phyloP scores from a whole-genome alignment of 2,888 invertebrate genomes.

The Morpho helenor region DNA sequence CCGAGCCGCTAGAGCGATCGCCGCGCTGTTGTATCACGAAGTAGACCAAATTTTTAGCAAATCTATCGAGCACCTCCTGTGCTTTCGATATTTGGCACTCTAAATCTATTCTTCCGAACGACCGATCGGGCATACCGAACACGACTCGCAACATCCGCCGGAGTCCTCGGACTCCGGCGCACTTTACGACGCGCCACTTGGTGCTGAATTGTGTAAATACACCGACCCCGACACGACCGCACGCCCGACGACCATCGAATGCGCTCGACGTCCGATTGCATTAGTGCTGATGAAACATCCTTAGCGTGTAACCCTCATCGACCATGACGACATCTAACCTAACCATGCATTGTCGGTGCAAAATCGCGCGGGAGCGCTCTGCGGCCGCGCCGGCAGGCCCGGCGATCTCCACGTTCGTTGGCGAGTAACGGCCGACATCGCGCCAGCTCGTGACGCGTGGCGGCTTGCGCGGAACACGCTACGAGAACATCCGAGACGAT shows the following conservation, averaged over 20 bases:
- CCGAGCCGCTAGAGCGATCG: conserved; percentile 46
- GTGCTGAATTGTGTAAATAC: conserved; percentile 41
- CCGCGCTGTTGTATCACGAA: conserved; percentile 57
- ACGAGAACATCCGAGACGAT: no score
- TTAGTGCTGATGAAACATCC: conserved; percentile 26
- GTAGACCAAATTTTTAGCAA: conserved; percentile 66
- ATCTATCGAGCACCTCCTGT: conserved; percentile 73
- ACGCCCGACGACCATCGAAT: conserved; percentile 30
- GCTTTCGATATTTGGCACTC: conserved; percentile 74
- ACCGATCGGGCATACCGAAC: conserved; percentile 48
- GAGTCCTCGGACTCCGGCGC: conserved; percentile 40
- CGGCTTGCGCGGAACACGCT: no score
- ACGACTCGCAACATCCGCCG: conserved; percentile 41
- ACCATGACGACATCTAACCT: conserved; percentile 26
- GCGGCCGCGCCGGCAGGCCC: conserved; percentile 20
- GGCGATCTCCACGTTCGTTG: background rate
- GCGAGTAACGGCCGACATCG: background rate
- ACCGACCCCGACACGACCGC: conserved; percentile 34
- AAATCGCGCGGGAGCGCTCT: conserved; percentile 21
- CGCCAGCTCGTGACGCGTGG: no score
- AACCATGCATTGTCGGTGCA: conserved; percentile 26
- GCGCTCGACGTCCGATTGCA: conserved; percentile 29
- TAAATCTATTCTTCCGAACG: conserved; percentile 57
- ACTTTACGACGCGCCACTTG: conserved; percentile 34
- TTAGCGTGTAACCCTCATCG: conserved; percentile 27